Evolutionary conservation across 2,113 vertebrate genomes (phyloP).

Genomic region (Tretioscincus oriximinensis): DNA sequence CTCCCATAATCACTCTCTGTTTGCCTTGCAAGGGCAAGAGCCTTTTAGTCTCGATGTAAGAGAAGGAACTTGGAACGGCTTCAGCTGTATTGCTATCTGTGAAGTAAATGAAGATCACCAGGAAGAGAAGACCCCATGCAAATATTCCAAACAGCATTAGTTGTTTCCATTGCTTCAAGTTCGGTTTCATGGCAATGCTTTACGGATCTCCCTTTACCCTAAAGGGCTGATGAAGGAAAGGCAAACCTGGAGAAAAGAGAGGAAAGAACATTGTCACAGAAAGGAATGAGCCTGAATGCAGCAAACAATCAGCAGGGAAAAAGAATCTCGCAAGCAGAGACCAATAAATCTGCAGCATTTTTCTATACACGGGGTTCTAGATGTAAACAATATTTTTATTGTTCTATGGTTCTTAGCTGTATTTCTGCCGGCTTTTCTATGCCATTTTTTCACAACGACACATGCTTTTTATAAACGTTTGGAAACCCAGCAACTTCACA

Average conservation of each 20-base stretch:
- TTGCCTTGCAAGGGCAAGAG: constrained; percentile 84
- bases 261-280: constrained; percentile 50
- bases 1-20: constrained; percentile 79
- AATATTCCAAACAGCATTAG: constrained; percentile 89
- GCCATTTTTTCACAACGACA: no score
- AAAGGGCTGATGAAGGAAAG: constrained; percentile 58
- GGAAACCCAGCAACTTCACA: no score
- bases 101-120: constrained; percentile 92
- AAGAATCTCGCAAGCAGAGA: neutral
- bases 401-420: no score
- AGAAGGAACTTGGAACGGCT: constrained; percentile 78
- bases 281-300: constrained; percentile 20
- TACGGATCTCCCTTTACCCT: constrained; percentile 52
- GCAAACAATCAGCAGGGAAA: constrained; percentile 3
- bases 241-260: constrained; percentile 54
- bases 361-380: neutral
- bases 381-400: no score
- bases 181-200: constrained; percentile 89
- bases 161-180: constrained; percentile 93
- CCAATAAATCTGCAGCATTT: neutral
- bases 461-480: no score
- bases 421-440: no score
- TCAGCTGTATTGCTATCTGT: constrained; percentile 85
- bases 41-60: constrained; percentile 84
- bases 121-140: constrained; percentile 89